These are phyloP conservation scores for Cataglyphis cursor DNA, from an alignment of 2,888 invertebrate genomes.

Conservation along the genomic window DNA sequence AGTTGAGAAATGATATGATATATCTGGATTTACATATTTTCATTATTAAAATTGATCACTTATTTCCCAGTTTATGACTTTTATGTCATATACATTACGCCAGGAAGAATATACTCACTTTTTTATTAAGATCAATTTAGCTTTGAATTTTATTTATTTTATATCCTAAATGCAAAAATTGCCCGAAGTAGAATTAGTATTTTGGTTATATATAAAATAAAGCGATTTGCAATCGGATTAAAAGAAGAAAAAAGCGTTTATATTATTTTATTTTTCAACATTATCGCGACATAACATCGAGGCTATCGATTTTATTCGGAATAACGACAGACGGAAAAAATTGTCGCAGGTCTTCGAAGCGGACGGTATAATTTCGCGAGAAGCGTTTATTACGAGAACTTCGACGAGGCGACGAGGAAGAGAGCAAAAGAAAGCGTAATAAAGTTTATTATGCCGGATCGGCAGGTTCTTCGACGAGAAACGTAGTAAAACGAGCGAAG, in stretches of 20 bases:
- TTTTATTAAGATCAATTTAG: slow-evolving; percentile 17
- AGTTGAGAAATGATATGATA: slow-evolving; percentile 21
- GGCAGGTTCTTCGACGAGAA: slow-evolving; percentile 37
- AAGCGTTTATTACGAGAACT: slow-evolving; percentile 7
- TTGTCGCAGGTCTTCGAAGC: neutral
- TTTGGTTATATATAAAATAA: neutral
- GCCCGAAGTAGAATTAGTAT: neutral
- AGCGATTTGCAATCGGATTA: neutral
- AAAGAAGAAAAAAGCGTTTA: neutral
- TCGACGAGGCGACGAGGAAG: slow-evolving; percentile 11
- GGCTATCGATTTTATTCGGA: slow-evolving; percentile 33
- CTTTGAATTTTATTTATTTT: slow-evolving; percentile 9
- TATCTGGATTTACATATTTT: neutral
- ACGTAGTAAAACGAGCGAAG: slow-evolving; percentile 34
- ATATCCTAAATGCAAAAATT: neutral
- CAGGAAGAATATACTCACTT: neutral
- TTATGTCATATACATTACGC: neutral
- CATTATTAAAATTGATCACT: slow-evolving; percentile 35
- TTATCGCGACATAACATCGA: neutral
- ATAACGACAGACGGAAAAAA: neutral
- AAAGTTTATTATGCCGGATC: slow-evolving; percentile 55
- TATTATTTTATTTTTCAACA: neutral
- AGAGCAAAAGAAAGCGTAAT: slow-evolving; percentile 36
- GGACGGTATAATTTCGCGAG: slow-evolving; percentile 33
- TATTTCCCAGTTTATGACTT: slow-evolving; percentile 24